These are phyloP conservation scores for Myopa tessellatipennis DNA, from an alignment of 2,888 invertebrate genomes.

Conservation along the genomic window DNA sequence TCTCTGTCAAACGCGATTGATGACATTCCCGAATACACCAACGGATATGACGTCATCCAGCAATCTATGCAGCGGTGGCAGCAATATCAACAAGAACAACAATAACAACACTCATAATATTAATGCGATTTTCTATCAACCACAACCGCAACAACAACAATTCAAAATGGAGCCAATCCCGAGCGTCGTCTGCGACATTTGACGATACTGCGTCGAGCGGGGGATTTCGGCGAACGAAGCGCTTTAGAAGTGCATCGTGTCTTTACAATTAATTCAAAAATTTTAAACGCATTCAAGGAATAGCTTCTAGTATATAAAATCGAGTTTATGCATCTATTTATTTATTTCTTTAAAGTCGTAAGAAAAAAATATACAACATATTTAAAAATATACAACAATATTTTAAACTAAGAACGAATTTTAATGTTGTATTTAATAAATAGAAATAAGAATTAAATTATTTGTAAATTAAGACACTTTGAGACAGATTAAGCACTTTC, in stretches of 20 bases:
- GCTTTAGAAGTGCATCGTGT: background rate
- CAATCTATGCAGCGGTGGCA: slow-evolving; percentile 19
- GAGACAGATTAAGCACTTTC: too few species aligned
- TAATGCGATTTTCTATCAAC: slow-evolving; percentile 39
- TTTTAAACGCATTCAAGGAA: background rate
- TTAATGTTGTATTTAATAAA: background rate
- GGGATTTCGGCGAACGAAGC: background rate
- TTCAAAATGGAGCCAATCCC: slow-evolving; percentile 57
- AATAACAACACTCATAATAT: slow-evolving; percentile 40
- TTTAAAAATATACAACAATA: background rate
- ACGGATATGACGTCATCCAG: slow-evolving; percentile 31
- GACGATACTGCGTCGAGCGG: slow-evolving; percentile 33
- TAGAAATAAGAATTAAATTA: background rate
- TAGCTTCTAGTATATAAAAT: too few species aligned
- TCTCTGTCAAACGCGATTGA: slow-evolving; percentile 1
- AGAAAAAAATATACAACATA: background rate
- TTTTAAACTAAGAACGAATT: slow-evolving; percentile 22
- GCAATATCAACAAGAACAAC: slow-evolving; percentile 27
- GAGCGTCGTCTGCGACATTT: slow-evolving; percentile 51
- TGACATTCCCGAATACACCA: slow-evolving; percentile 16
- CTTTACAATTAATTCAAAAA: too few species aligned
- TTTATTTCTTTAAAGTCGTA: too few species aligned
- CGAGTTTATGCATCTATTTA: too few species aligned
- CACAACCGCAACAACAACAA: slow-evolving; percentile 46
- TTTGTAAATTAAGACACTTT: slow-evolving; percentile 17